Base-by-base conservation (phyloP, 2,888 invertebrate genomes). In the Coelogynopora nodosa region DNA sequence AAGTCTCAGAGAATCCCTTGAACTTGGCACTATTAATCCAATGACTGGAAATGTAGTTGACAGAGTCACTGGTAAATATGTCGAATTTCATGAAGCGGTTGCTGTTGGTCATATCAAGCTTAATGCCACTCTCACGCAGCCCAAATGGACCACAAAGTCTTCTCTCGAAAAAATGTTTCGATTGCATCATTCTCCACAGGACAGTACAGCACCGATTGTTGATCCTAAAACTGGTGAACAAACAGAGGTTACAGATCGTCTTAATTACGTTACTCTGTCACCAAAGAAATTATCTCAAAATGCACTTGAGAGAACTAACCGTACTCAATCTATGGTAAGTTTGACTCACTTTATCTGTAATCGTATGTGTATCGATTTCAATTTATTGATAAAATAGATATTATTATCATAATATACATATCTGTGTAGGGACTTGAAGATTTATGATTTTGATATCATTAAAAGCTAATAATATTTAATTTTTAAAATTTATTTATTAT, bases 161-260 rank as follows among this genome's bases (percentile, higher is more conserved):
- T 10, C 74, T 13, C 74, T 74, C 18, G 23, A 74, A 26, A 74
- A 74, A 26, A 74, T 74, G 74, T 74, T 74, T 23, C 74, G 74
- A n/a, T 10, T 74, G 2, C 74, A 74, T 23, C 74, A 74, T 23
- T 74, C 74, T 5, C 74, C 74, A 23, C 74, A 74, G 74, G 74
- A 74, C 18, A 74, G 74, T 74, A 74, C 74, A 26, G 74, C 27
- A 26, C 74, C 23, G 2, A 74, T n/a, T 74, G 23, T 74, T 2
- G 27, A 74, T 74, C 74, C 74, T 13, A 74, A 74, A 74, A 74
- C 74, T 74, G 74, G 74, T 5, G 74, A 74, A 74, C 5, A 74
- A 74, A 74, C 23, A n/a, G 74, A 74, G 27, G 74, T 74, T 74
- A 74, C 74, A 2, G 74, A 74, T 74, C 74, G 74, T 74, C 74